Base-by-base conservation (phyloP, 30 jellyfish, hydroid and myxozoan genomes). In the Haliclystus octoradiatus region DNA sequence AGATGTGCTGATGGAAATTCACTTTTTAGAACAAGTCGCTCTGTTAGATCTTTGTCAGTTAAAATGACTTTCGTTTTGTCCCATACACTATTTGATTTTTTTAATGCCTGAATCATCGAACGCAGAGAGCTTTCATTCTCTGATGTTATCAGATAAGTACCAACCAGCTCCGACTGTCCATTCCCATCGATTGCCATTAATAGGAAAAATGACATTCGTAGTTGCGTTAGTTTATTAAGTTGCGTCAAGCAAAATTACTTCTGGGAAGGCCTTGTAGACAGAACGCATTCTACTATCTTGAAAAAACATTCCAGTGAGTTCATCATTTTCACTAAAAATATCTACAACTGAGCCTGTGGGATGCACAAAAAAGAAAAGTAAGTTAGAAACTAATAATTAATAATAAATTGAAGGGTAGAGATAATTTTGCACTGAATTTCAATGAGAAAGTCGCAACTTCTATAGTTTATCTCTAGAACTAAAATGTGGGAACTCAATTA, bases 31-130 rank as follows among this genome's bases (percentile, higher is more conserved):
- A 63, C 65, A 9, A 13, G 14, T 7, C 73, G 64, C 28, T 63
- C 73, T 5, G 65, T 30, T 5, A 63, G 9, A 7, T 63, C 73
- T 63, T 63, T 63, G 64, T 63, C 73, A 63, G 73, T 24, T 9
- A 63, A 14, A 5, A 63, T 63, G 9, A 28, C 29, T 29, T 63
- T 63, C 19, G 29, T 30, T 29, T 9, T 14, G 13, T 7, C n/a
- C 63, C 63, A 63, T 26, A 5, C 24, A 9, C 19, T 19, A 29
- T 63, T 63, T 7, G 24, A 28, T 3, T 29, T 13, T 29, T 63
- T 63, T 9, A 63, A 63, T 3, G 29, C 9, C 64, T 63, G 24
- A 3, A 28, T 15, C 73, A 63, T 63, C 15, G 24, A 9, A 14
- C 19, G 19, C 29, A 63, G 24, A 9, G 73, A 9, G n/a, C 28